These are phyloP conservation scores for Abrostola triplasia DNA, from an alignment of 2,888 invertebrate genomes.

Conservation along the genomic window DNA sequence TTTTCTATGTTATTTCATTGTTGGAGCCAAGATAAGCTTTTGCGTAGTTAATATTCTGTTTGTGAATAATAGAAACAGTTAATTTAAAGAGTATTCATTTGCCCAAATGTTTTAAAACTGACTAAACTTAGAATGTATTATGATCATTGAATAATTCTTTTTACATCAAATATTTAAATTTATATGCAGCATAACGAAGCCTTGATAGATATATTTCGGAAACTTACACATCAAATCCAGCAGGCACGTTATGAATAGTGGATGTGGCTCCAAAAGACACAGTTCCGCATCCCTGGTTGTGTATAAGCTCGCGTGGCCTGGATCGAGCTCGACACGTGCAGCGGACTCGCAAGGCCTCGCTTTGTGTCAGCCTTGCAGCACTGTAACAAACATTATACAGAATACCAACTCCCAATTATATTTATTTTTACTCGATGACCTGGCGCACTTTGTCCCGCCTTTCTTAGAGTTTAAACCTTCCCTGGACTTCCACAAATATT, in stretches of 20 bases:
- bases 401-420: not conserved
- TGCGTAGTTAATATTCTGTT: not conserved
- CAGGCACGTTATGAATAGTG: constrained; percentile 37
- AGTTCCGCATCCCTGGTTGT: constrained; percentile 36
- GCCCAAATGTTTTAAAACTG: no score
- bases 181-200: no score
- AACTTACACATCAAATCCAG: constrained; percentile 39
- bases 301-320: constrained; percentile 48
- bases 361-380: constrained; percentile 39
- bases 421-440: no score
- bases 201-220: constrained; percentile 24
- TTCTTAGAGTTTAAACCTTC: no score
- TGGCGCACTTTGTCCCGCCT: no score
- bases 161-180: no score
- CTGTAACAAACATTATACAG: constrained; percentile 2
- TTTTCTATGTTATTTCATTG: not conserved
- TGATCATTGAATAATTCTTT: no score
- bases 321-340: constrained; percentile 39
- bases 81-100: no score
- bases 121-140: no score
- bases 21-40: not conserved
- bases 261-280: constrained; percentile 24
- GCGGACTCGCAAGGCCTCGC: constrained; percentile 33
- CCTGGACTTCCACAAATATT: no score
- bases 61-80: no score